phyloP scores from a whole-genome alignment of 1,140 invertebrate genomes.

The Homalodisca vitripennis region DNA sequence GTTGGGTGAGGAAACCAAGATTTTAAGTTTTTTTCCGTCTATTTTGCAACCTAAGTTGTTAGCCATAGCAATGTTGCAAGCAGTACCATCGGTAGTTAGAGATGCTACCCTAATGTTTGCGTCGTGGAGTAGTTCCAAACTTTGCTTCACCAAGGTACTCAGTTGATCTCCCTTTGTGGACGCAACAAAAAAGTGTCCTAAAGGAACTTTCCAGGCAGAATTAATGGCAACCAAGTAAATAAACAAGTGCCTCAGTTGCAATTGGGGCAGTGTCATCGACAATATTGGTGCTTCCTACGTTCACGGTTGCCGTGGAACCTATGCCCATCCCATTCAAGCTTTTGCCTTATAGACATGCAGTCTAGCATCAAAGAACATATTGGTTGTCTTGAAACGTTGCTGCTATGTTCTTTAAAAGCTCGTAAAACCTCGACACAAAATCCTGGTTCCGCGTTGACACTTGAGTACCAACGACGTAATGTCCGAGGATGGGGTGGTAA shows the following conservation, averaged over 20 bases:
- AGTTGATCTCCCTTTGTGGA: conserved; percentile 34
- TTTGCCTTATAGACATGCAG: conserved; percentile 39
- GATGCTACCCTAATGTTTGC: conserved; percentile 21
- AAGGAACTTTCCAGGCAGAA: conserved; percentile 44
- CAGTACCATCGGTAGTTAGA: conserved; percentile 31
- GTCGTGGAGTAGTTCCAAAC: conserved; percentile 35
- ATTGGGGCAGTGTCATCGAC: conserved; percentile 39
- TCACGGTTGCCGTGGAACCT: conserved; percentile 18
- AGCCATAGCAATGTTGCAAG: conserved; percentile 30
- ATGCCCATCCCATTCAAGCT: conserved; percentile 38
- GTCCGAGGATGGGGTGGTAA: conserved; percentile 48
- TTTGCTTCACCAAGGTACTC: conserved; percentile 5
- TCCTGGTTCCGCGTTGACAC: conserved; percentile 45
- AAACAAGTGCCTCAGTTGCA: conserved; percentile 46
- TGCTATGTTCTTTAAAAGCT: conserved; percentile 40
- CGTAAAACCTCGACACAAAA: conserved; percentile 47
- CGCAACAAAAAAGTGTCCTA: conserved; percentile 45
- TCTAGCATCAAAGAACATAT: conserved; percentile 39
- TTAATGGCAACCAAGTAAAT: conserved; percentile 44
- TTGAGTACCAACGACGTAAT: conserved; percentile 47
- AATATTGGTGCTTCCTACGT: conserved; percentile 1
- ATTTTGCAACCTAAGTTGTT: conserved; percentile 34
- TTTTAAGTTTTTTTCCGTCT: not conserved
- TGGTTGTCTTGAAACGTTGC: not conserved
- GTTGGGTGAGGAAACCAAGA: conserved; percentile 31